These are phyloP conservation scores for Trachelus tabidus DNA, from an alignment of 2,888 invertebrate species.

Conservation along the genomic window DNA sequence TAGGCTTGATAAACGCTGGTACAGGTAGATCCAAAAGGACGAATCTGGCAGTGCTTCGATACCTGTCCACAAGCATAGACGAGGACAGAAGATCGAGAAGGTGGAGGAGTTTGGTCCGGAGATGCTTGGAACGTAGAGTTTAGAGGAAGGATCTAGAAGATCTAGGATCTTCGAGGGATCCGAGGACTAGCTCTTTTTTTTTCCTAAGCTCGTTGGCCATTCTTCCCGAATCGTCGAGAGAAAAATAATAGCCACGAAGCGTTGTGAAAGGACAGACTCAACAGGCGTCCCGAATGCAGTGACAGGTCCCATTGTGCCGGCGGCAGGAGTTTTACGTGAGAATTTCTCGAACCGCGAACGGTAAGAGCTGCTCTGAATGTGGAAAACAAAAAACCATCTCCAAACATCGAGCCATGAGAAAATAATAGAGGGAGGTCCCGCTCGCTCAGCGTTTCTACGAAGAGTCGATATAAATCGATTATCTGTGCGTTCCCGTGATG, in stretches of 20 bases:
- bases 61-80: too few relatives aligned
- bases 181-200: not conserved
- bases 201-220: not conserved
- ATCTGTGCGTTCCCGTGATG: slow-evolving; percentile 35
- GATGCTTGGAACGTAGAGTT: too few relatives aligned
- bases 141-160: too few relatives aligned
- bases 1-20: too few relatives aligned
- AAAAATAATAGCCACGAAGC: slow-evolving; percentile 37
- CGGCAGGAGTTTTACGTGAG: slow-evolving; percentile 25
- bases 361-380: slow-evolving; percentile 5
- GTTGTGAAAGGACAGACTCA: slow-evolving; percentile 23
- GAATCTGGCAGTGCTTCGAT: too few relatives aligned
- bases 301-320: slow-evolving; percentile 41
- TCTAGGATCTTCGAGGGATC: slow-evolving; percentile 19
- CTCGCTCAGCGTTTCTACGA: slow-evolving; percentile 11
- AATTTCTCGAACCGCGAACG: slow-evolving; percentile 8
- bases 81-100: too few relatives aligned
- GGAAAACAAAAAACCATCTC: slow-evolving; percentile 12
- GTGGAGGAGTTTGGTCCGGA: too few relatives aligned
- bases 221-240: slow-evolving; percentile 17
- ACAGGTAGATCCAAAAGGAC: too few relatives aligned
- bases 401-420: slow-evolving; percentile 21
- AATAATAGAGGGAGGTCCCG: slow-evolving; percentile 15
- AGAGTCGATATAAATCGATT: slow-evolving; percentile 45
- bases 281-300: slow-evolving; percentile 26